A percentile compares a stretch with the other conserved stretches of the same genome.
phyloP scores from a whole-genome alignment of 2,113 vertebrate genomes.

The Sinosuthora webbiana region DNA sequence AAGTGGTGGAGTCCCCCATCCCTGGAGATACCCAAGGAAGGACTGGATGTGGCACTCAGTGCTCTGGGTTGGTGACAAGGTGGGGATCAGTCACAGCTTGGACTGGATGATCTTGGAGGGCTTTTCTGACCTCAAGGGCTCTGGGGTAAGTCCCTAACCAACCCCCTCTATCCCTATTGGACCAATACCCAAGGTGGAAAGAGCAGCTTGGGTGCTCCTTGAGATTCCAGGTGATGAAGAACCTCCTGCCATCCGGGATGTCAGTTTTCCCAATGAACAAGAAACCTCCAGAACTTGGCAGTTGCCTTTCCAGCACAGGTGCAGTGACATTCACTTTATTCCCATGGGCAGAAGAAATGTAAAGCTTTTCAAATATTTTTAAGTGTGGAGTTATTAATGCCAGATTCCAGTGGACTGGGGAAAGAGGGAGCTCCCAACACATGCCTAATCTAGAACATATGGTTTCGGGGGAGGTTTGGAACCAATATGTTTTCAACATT shows the following conservation, averaged over 20 bases:
- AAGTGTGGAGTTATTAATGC: constrained; percentile 21
- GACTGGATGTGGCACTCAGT: not conserved
- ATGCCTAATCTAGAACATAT: constrained; percentile 60
- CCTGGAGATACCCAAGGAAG: not conserved
- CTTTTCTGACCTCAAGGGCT: not conserved
- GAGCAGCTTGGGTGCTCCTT: not conserved
- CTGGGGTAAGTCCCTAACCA: not conserved
- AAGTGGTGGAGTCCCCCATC: not conserved
- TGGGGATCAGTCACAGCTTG: not conserved
- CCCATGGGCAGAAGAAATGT: not conserved
- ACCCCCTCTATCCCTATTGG: not conserved
- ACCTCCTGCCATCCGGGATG: not conserved
- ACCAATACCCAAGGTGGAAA: not conserved
- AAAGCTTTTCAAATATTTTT: constrained; percentile 9
- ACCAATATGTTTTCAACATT: constrained; percentile 60
- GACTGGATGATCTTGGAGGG: not conserved
- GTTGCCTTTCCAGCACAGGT: not conserved
- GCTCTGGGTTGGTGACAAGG: not conserved
- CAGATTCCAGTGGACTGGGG: constrained; percentile 1
- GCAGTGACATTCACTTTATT: not conserved
- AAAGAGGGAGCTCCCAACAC: constrained; percentile 46
- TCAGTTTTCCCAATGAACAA: not conserved
- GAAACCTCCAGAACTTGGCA: not conserved
- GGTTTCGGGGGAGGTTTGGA: constrained; percentile 37
- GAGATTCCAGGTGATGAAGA: not conserved